Percentiles rank a stretch among this genome's conserved stretches.
Conservation (phyloP, 2,888 invertebrate species). For the Epinotia brunnichana region DNA sequence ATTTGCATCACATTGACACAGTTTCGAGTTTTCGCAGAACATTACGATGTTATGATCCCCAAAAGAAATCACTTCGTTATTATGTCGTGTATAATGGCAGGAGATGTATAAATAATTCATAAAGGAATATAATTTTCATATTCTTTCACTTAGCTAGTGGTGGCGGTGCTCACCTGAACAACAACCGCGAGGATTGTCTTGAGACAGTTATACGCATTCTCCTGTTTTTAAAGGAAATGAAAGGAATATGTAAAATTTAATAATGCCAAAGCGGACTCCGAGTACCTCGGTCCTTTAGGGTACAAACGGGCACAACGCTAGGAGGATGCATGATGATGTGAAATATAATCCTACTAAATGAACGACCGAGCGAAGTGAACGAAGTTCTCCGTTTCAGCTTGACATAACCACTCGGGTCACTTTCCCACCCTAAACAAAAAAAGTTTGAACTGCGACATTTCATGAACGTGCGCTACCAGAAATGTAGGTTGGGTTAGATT, state of each 20-base stretch:
- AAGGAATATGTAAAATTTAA: background rate
- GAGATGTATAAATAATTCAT: slow-evolving; percentile 60
- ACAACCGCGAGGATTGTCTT: slow-evolving; percentile 10
- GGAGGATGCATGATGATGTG: no score
- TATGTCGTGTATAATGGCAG: slow-evolving; percentile 47
- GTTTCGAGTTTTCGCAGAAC: slow-evolving; percentile 27
- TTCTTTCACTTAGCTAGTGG: slow-evolving; percentile 57
- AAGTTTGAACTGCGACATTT: no score
- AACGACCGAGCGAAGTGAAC: no score
- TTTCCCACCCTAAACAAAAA: no score
- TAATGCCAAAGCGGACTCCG: no score
- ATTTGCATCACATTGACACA: slow-evolving; percentile 16
- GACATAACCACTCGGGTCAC: no score
- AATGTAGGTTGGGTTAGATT: no score
- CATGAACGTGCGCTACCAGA: no score
- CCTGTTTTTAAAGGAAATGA: slow-evolving; percentile 9
- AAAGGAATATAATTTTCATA: slow-evolving; percentile 62
- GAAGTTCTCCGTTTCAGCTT: no score
- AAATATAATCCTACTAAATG: no score
- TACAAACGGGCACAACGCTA: no score
- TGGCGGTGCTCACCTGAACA: slow-evolving; percentile 34
- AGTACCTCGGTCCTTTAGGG: no score
- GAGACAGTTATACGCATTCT: slow-evolving; percentile 7
- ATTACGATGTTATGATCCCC: slow-evolving; percentile 41
- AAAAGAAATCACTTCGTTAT: slow-evolving; percentile 47